Evolutionary conservation across 2,113 vertebrate genomes (phyloP).

Genomic region (Danio rerio): GRCz12tu NC_133182.1:54001001-54001500

Average conservation of each 20-base stretch:
- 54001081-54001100: not conserved
- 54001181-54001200: not conserved
- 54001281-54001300: not conserved
- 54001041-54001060: not conserved
- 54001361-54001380: conserved; percentile 57
- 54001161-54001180: conserved; percentile 15
- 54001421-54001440: conserved; percentile 53
- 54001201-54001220: not conserved
- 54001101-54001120: not conserved
- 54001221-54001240: conserved; percentile 1
- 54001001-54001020: not conserved
- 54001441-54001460: conserved; percentile 28
- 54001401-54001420: conserved; percentile 66
- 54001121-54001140: not conserved
- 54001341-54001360: conserved; percentile 52
- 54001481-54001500: conserved; percentile 49
- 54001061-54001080: not conserved
- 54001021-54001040: not conserved
- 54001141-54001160: conserved; percentile 26
- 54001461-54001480: conserved; percentile 41
- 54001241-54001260: not conserved
- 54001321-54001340: conserved; percentile 15
- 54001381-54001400: conserved; percentile 57
- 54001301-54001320: not conserved
- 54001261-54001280: not conserved